Evolutionary conservation across 23 tunicate species (phyloP), one percentile per base, ranked within the genome.

Genomic region (Halocynthia aurantium): DNA sequence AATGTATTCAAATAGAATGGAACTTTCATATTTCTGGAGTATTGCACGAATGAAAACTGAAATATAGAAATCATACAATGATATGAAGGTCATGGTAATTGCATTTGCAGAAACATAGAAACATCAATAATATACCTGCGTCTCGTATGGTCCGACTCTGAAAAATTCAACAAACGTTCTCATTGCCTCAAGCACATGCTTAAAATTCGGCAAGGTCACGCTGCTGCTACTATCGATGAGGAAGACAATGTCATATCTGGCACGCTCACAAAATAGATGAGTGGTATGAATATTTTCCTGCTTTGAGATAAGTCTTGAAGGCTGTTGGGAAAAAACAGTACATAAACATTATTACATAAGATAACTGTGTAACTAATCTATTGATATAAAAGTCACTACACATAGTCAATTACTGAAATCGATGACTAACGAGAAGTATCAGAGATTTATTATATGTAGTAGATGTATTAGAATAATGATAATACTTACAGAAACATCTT

Each of bases 61-160:
- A 61, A 75, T 10, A 52, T 1, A 18, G 2, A 31, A 31, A 4
- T 31, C 44, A 31, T 31, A 31, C 44, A 31, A 31, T 31, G 44
- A 31, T 31, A 31, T 31, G 1, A 31, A 31, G 44, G 44, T 31
- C 44, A 31, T 31, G 44, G 44, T 31, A 31, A 31, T 31, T 31
- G 44, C 44, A 4, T 31, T 31, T 31, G 44, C 44, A 0, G 44
- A 31, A 31, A 31, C 44, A 31, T 4, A 31, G 44, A 31, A 31
- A 31, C 44, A 31, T 31, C 44, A 31, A 31, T n/a, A 55, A 31
- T 22, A 31, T 58, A 88, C 94, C 80, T 88, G 94, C 6, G 73
- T 70, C n/a, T 55, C 76, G 52, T 88, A 52, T 22, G 85, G 87
- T 5, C 97, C 97, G 71, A 91, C 81, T 19, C 70, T 71, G 62